Conservation (phyloP, 2,888 invertebrate species). For the Isoperla grammatica region DNA sequence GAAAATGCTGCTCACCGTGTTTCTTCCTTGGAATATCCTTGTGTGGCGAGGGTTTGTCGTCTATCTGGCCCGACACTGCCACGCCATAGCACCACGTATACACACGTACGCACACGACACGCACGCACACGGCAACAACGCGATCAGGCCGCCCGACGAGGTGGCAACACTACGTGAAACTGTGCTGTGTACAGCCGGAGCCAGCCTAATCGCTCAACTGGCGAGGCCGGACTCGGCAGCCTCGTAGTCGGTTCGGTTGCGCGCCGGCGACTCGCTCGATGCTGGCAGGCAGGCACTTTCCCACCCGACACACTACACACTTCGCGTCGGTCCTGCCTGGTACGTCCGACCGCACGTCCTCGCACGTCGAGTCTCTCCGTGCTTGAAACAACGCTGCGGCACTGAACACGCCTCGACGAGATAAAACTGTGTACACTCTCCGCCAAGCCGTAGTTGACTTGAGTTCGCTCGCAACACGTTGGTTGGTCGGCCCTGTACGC, state of each 20-base stretch:
- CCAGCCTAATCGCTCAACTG: constrained; percentile 25
- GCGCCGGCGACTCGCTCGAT: constrained; percentile 15
- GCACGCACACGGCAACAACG: constrained; percentile 13
- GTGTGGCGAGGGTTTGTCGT: not conserved
- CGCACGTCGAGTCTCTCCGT: too few species aligned
- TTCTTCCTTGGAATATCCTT: not conserved
- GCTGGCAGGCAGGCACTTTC: not conserved
- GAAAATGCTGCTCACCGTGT: not conserved
- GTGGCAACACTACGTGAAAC: not conserved
- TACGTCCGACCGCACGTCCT: too few species aligned
- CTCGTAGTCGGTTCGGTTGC: constrained; percentile 24
- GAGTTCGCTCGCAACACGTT: too few species aligned
- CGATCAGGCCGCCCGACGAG: not conserved
- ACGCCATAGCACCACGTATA: not conserved
- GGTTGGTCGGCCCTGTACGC: constrained; percentile 13
- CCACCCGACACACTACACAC: not conserved
- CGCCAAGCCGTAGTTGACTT: too few species aligned
- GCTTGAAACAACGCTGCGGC: too few species aligned
- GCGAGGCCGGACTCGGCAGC: constrained; percentile 8
- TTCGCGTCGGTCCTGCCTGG: too few species aligned
- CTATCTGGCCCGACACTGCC: not conserved
- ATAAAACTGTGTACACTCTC: too few species aligned
- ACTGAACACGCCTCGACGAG: too few species aligned
- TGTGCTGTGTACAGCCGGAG: constrained; percentile 18
- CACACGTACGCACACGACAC: not conserved